These are phyloP conservation scores for Nothocercus nigrocapillus DNA, from an alignment of 2,113 vertebrate genomes.

Conservation along the genomic window DNA sequence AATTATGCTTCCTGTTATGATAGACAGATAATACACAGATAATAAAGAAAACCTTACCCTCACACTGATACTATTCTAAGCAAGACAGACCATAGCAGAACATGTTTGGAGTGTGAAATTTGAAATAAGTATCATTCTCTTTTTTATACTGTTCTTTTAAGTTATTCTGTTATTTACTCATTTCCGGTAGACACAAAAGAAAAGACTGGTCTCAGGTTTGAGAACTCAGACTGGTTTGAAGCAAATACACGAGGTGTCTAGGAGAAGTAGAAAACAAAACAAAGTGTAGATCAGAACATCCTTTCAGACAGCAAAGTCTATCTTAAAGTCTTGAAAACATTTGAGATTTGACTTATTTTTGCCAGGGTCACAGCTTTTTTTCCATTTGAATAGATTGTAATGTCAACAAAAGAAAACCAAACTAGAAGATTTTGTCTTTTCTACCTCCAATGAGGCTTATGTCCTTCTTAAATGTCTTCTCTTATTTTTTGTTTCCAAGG, in stretches of 20 bases:
- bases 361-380: not conserved
- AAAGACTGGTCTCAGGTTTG: not conserved
- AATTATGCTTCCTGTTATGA: not conserved
- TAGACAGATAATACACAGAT: not conserved
- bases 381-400: accelerated
- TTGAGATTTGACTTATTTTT: not conserved
- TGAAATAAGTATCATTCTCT: not conserved
- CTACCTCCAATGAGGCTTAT: not conserved
- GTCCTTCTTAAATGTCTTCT: not conserved
- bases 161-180: not conserved
- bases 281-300: not conserved
- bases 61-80: not conserved
- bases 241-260: not conserved
- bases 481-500: constrained; percentile 40
- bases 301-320: not conserved
- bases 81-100: not conserved
- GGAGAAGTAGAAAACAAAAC: not conserved
- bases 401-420: not conserved
- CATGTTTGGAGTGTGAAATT: not conserved
- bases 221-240: no score
- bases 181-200: not conserved
- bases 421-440: not conserved
- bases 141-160: not conserved
- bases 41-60: not conserved
- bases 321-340: not conserved